Conservation (phyloP, 35 echinoderm and acorn worm species). For the Ophiothrix spiculata region DNA sequence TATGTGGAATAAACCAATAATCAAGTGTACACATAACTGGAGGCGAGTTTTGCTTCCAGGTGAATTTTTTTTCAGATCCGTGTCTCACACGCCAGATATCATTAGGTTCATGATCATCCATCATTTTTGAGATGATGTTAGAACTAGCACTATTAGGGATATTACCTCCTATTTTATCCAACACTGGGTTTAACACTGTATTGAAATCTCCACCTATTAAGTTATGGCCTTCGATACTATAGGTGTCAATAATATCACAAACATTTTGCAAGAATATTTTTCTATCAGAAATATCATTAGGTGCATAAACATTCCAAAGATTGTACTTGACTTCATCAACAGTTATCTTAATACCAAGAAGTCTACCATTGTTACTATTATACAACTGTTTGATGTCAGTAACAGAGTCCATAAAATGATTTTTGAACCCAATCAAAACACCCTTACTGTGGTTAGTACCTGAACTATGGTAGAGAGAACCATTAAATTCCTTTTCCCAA, state of each 20-base stretch:
- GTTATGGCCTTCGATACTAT: neutral
- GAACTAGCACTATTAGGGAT: too few species aligned
- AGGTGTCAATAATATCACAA: neutral
- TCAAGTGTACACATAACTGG: neutral
- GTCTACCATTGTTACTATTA: neutral
- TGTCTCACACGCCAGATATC: too few species aligned
- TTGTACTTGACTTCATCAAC: neutral
- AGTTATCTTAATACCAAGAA: neutral
- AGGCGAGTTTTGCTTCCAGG: neutral
- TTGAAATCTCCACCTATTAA: neutral
- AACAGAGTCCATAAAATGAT: too few species aligned
- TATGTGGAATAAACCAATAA: neutral
- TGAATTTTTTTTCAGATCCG: neutral
- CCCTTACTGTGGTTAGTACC: neutral
- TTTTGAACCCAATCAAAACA: neutral
- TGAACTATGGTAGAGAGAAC: neutral
- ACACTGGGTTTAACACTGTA: too few species aligned
- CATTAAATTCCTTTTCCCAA: neutral
- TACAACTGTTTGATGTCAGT: neutral
- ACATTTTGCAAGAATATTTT: neutral
- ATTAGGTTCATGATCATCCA: too few species aligned
- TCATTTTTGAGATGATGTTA: too few species aligned
- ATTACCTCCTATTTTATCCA: too few species aligned
- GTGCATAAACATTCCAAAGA: too few species aligned
- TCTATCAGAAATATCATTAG: too few species aligned